Evolutionary conservation across 2,797 vertebrate species (phyloP).

Genomic region (Aphelocoma californica): DNA sequence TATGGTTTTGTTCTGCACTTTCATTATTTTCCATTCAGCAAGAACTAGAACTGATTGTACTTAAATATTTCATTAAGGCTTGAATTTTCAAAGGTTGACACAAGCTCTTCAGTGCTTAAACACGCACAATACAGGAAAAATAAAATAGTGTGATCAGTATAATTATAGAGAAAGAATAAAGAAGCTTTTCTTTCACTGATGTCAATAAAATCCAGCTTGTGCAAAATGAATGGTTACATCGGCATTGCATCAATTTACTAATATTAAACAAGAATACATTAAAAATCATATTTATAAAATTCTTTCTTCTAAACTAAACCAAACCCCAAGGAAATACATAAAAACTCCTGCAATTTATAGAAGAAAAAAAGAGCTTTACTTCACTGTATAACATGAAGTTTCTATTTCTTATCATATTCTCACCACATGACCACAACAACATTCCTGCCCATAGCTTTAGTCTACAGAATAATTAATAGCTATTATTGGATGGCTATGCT

Average conservation of each 20-base stretch:
- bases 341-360: neutral
- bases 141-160: conserved; percentile 29
- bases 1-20: neutral
- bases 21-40: conserved; percentile 11
- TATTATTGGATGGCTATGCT: neutral
- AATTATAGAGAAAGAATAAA: conserved; percentile 54
- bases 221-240: neutral
- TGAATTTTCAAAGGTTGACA: conserved; percentile 26
- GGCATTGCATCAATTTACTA: neutral
- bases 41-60: conserved; percentile 38
- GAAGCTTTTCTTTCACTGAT: conserved; percentile 19
- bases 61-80: conserved; percentile 54
- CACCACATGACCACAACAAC: neutral
- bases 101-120: conserved; percentile 32
- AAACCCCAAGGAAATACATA: neutral
- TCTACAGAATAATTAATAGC: conserved; percentile 11
- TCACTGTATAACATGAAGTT: neutral
- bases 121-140: conserved; percentile 6
- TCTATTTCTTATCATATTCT: neutral
- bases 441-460: neutral
- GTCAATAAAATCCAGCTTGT: neutral
- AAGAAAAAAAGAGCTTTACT: neutral
- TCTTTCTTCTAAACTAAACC: neutral
- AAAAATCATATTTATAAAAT: neutral
- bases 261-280: neutral